Evolutionary conservation across 2,888 invertebrate genomes (phyloP).

Genomic region (Ariolimax columbianus): DNA sequence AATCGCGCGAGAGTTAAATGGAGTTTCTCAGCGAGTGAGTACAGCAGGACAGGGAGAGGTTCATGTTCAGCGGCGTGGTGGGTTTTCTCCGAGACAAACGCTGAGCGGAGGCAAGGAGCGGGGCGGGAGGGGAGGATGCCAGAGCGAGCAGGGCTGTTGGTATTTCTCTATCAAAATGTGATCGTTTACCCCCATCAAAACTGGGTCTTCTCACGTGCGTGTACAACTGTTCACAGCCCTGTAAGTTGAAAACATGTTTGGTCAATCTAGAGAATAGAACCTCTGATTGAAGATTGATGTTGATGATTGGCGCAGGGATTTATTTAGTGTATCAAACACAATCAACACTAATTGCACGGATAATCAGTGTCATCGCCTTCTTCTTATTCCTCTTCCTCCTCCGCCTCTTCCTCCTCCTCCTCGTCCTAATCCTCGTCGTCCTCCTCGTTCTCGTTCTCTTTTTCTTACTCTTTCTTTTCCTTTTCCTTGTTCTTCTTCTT

Average conservation of each 20-base stretch:
- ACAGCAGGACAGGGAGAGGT: not conserved
- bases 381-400: too few relatives aligned
- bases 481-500: too few relatives aligned
- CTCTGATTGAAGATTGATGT: too few relatives aligned
- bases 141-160: not conserved
- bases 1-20: constrained; percentile 28
- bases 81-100: not conserved
- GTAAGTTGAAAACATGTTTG: not conserved
- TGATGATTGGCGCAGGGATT: too few relatives aligned
- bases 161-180: not conserved
- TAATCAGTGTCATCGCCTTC: too few relatives aligned
- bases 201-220: not conserved
- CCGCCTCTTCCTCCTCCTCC: too few relatives aligned
- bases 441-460: too few relatives aligned
- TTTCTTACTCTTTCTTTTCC: too few relatives aligned
- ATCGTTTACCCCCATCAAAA: not conserved
- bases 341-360: too few relatives aligned
- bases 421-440: too few relatives aligned
- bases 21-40: constrained; percentile 14
- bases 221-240: not conserved
- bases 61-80: not conserved
- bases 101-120: not conserved
- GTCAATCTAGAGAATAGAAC: too few relatives aligned
- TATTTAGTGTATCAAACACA: too few relatives aligned
- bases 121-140: not conserved